phyloP scores from a whole-genome alignment of 2,113 vertebrate species.

The Siniperca knerii region DNA sequence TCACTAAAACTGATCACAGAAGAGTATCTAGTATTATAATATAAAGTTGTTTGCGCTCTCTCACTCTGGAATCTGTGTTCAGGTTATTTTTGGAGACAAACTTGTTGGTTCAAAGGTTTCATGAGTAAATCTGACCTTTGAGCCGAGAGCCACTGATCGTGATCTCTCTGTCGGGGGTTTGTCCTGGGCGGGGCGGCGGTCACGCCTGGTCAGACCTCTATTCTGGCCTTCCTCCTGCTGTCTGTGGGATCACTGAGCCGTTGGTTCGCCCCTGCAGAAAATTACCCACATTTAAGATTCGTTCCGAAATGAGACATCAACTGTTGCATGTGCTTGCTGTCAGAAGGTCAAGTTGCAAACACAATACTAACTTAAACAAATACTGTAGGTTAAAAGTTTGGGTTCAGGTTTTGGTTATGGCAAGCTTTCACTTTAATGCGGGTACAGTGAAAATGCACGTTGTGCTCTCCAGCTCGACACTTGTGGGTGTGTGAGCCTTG shows the following conservation, averaged over 20 bases:
- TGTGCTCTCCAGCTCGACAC: no score
- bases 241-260: conserved; percentile 3
- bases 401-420: not conserved
- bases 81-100: not conserved
- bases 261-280: not conserved
- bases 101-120: not conserved
- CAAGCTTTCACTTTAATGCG: no score
- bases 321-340: not conserved
- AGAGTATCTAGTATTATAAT: not conserved
- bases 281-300: not conserved
- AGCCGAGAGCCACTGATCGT: conserved; percentile 9
- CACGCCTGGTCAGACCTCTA: conserved; percentile 8
- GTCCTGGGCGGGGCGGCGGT: not conserved
- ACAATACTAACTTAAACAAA: not conserved
- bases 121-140: conserved; percentile 31
- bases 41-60: not conserved
- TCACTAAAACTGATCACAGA: not conserved
- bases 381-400: not conserved
- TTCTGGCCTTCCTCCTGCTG: not conserved
- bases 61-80: not conserved
- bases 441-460: no score
- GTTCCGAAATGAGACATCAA: not conserved
- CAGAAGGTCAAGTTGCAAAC: not conserved
- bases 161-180: conserved; percentile 7
- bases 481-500: no score